phyloP scores from a whole-genome alignment of 2,797 vertebrate species.

The Ispidina picta region DNA sequence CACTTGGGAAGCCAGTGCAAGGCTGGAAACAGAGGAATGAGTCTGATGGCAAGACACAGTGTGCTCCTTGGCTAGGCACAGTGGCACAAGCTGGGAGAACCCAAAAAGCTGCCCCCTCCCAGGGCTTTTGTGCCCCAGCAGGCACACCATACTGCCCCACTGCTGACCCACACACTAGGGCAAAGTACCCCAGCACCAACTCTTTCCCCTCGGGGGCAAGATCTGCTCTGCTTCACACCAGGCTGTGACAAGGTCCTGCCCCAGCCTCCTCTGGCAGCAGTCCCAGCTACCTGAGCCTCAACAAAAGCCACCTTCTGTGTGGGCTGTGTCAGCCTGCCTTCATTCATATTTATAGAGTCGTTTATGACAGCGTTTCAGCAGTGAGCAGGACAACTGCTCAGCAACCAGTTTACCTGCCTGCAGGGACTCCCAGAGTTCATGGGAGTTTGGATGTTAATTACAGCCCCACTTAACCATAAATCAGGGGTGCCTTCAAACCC shows the following conservation, averaged over 20 bases:
- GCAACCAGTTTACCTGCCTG: background rate
- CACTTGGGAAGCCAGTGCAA: background rate
- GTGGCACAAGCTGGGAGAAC: background rate
- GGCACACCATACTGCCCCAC: background rate
- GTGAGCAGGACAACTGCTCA: background rate
- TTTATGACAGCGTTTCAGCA: background rate
- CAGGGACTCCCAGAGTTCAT: background rate
- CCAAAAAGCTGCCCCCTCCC: background rate
- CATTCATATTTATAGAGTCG: background rate
- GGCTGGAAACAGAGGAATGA: background rate
- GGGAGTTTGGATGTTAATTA: background rate
- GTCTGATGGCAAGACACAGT: background rate
- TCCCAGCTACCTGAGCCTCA: background rate
- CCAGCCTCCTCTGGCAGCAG: background rate
- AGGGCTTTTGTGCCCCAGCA: background rate
- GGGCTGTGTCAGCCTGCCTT: background rate
- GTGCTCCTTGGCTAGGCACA: background rate
- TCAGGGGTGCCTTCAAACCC: background rate
- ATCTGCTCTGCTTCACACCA: background rate
- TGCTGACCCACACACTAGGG: background rate
- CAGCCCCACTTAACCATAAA: background rate
- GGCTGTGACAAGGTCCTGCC: background rate
- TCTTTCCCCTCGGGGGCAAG: background rate
- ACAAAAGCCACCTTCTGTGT: background rate
- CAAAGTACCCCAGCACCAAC: background rate